Evolutionary conservation across 2,888 invertebrate genomes (phyloP).

Genomic region (Leptopterna dolabrata): DNA sequence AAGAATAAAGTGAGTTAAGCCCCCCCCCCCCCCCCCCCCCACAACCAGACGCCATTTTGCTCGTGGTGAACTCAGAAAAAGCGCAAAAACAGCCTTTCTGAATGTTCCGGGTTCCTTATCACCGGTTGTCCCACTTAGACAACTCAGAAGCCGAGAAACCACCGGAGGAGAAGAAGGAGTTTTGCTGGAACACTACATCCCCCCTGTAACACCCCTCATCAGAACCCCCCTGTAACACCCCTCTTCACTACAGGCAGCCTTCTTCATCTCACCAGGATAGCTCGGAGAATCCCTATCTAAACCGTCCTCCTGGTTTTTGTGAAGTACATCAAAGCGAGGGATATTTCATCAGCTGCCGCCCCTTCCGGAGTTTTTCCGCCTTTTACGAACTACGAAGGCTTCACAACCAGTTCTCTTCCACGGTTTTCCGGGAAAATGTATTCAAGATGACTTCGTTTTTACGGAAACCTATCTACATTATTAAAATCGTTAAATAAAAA

Average conservation of each 20-base stretch:
- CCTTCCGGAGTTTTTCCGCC: background rate
- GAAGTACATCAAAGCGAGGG: background rate
- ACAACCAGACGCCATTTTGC: no score
- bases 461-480: no score
- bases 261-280: background rate
- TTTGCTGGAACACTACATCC: background rate
- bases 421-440: no score
- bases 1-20: constrained; percentile 7
- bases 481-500: no score
- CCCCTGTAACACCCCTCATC: background rate
- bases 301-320: background rate
- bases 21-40: background rate
- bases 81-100: background rate
- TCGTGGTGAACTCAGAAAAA: background rate
- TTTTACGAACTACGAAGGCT: no score
- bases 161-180: background rate
- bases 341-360: background rate
- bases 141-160: background rate
- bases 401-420: no score
- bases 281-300: background rate
- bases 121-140: background rate
- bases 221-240: background rate
- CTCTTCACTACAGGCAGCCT: background rate
- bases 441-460: no score
- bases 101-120: constrained; percentile 11